These are phyloP conservation scores for Drosophila silvestris DNA, from an alignment of 2,888 invertebrate genomes.

Conservation along the genomic window DNA sequence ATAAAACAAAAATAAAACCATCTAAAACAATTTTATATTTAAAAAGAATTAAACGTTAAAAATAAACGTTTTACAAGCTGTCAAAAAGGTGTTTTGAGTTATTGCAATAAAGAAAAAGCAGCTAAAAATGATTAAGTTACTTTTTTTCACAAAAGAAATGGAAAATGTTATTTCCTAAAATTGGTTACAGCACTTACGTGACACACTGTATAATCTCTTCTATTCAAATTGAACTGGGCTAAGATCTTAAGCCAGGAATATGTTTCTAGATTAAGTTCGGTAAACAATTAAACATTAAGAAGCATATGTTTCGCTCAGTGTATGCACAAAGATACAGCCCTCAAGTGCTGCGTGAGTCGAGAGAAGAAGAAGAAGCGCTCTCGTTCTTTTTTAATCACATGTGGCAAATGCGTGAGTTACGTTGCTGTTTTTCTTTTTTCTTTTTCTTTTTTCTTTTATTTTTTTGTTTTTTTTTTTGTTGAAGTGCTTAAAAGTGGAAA, in stretches of 20 bases:
- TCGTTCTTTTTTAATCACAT: slow-evolving; percentile 36
- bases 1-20: background rate
- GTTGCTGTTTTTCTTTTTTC: background rate
- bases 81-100: background rate
- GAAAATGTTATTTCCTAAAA: background rate
- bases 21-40: accelerated
- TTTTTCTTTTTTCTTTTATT: background rate
- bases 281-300: background rate
- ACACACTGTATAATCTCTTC: background rate
- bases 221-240: background rate
- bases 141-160: background rate
- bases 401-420: slow-evolving; percentile 29
- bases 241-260: background rate
- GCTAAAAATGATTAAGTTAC: background rate
- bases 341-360: slow-evolving; percentile 52
- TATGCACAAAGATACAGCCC: slow-evolving; percentile 42
- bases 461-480: background rate
- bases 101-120: background rate
- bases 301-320: background rate
- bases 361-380: slow-evolving; percentile 25
- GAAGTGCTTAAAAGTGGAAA: slow-evolving; percentile 19
- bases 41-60: background rate
- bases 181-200: background rate
- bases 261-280: background rate
- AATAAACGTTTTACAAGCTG: background rate